A percentile compares a stretch with the other conserved stretches of the same genome.
phyloP scores from a whole-genome alignment of 2,113 vertebrate genomes.

The Stegostoma tigrinum region DNA sequence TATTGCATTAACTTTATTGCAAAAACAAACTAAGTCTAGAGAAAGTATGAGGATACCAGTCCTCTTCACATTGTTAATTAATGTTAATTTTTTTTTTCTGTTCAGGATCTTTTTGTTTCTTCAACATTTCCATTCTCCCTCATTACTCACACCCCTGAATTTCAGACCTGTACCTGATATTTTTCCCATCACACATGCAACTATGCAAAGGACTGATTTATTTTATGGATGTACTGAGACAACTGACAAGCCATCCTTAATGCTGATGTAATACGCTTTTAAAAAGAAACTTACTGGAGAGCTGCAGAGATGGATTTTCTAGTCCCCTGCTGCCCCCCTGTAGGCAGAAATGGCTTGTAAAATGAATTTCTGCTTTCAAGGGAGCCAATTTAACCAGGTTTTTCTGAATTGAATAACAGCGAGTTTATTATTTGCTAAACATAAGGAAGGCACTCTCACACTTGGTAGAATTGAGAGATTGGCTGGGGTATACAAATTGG shows the following conservation, averaged over 20 bases:
- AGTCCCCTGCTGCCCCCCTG: too few species aligned
- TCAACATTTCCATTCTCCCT: background rate
- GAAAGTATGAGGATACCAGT: background rate
- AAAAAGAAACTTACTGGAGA: background rate
- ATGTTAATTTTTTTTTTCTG: background rate
- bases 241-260: background rate
- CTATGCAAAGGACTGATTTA: background rate
- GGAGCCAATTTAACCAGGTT: too few species aligned
- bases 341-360: too few species aligned
- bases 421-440: too few species aligned
- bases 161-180: background rate
- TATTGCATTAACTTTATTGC: background rate
- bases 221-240: background rate
- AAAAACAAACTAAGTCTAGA: background rate
- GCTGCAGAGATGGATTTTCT: background rate
- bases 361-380: too few species aligned
- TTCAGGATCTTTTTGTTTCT: background rate
- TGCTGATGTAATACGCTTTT: background rate
- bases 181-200: background rate
- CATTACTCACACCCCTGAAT: background rate
- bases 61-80: background rate
- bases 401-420: too few species aligned
- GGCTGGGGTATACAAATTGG: too few species aligned
- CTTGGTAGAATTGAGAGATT: too few species aligned
- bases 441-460: too few species aligned